A percentile compares a stretch with the other conserved stretches of the same genome.
phyloP scores from a whole-genome alignment of 2,888 invertebrate species.

The Dicranocentrus wangi region DNA sequence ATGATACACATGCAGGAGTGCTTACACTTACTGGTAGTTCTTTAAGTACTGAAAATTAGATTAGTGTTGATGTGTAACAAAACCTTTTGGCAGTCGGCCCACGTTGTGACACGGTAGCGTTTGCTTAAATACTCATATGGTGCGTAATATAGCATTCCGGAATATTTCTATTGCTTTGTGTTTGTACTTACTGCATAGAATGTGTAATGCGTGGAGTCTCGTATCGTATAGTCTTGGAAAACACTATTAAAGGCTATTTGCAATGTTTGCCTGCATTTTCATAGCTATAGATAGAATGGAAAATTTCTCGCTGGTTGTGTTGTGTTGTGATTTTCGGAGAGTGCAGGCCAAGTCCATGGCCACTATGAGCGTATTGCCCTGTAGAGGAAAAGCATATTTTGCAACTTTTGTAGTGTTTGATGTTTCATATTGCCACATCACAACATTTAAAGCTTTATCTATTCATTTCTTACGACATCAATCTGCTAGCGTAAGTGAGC shows the following conservation, averaged over 20 bases:
- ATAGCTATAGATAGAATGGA: not conserved
- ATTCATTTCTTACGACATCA: no score
- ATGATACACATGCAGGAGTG: not conserved
- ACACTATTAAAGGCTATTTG: not conserved
- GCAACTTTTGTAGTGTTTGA: no score
- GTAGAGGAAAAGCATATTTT: no score
- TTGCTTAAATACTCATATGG: not conserved
- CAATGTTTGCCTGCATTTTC: not conserved
- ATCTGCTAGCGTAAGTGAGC: no score
- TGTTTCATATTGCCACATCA: no score
- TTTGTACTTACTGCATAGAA: not conserved
- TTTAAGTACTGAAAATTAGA: conserved; percentile 13
- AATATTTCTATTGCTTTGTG: not conserved
- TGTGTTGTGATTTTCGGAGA: no score
- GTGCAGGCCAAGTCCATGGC: no score
- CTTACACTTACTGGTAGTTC: not conserved
- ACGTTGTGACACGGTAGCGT: conserved; percentile 17
- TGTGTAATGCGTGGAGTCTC: not conserved
- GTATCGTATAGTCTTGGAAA: not conserved
- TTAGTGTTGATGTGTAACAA: conserved; percentile 10
- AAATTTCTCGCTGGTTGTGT: no score
- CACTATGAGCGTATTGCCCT: no score
- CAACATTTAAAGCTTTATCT: no score
- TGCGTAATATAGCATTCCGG: not conserved
- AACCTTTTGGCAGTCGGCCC: conserved; percentile 23